Percentiles rank a stretch among this genome's conserved stretches.
These are phyloP conservation scores for Caenorhabditis sinica DNA, from an alignment of 2,888 invertebrate species.

Conservation along the genomic window DNA sequence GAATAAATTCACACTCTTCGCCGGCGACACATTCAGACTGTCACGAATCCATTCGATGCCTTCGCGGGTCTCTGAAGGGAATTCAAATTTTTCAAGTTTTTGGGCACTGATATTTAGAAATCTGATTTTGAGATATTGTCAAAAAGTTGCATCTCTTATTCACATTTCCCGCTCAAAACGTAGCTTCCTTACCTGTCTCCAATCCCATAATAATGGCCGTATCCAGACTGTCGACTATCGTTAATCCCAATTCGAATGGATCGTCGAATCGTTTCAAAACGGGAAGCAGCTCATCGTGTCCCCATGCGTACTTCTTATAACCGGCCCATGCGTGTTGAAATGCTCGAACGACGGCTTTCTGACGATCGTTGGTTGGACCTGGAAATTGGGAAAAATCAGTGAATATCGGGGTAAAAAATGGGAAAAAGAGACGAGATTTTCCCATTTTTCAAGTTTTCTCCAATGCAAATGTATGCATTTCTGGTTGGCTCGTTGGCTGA, in stretches of 20 bases:
- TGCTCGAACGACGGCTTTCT: constrained; percentile 91
- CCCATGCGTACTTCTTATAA: constrained; percentile 96
- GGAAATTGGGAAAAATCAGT: constrained; percentile 64
- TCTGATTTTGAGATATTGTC: background rate
- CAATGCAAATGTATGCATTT: no score
- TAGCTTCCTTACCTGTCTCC: constrained; percentile 90
- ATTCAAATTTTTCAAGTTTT: no score
- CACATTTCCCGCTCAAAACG: no score
- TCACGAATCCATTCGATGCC: constrained; percentile 93
- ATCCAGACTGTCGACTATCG: constrained; percentile 95
- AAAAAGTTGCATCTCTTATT: background rate
- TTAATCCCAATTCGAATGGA: constrained; percentile 97
- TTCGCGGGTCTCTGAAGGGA: constrained; percentile 89
- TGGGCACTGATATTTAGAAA: no score
- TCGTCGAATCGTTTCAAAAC: constrained; percentile 88
- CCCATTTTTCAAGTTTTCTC: no score
- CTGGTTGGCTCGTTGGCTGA: no score
- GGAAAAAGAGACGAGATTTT: no score
- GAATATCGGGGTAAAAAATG: no score
- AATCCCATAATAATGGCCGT: constrained; percentile 97
- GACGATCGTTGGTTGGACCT: constrained; percentile 91
- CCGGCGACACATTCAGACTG: constrained; percentile 89
- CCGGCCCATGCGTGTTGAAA: constrained; percentile 92
- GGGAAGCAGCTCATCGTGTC: constrained; percentile 95
- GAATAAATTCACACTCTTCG: constrained; percentile 79